These are phyloP conservation scores for Paracanthobrama guichenoti DNA, from an alignment of 2,113 vertebrate species.

Conservation along the genomic window DNA sequence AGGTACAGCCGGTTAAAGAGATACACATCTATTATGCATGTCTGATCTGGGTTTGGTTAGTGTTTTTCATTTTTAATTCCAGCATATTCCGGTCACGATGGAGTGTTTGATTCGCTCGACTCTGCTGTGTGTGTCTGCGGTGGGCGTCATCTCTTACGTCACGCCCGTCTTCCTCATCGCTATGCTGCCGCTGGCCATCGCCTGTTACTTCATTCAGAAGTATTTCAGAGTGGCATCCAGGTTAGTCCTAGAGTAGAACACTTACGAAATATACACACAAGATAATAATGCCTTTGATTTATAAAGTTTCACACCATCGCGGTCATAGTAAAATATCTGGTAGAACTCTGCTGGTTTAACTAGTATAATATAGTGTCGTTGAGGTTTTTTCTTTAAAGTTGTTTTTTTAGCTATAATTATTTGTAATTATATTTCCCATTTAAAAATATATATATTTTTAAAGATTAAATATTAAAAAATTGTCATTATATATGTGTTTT, in stretches of 20 bases:
- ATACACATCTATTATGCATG: no score
- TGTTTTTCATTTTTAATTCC: no score
- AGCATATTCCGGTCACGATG: conserved; percentile 97
- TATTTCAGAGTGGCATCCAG: conserved; percentile 97
- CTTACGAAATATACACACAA: neutral
- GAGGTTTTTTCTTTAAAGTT: neutral
- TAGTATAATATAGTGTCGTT: neutral
- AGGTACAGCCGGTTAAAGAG: conserved; percentile 32
- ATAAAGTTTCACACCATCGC: neutral
- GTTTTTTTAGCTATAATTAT: neutral
- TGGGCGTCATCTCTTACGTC: conserved; percentile 94
- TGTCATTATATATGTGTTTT: no score
- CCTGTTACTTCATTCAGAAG: conserved; percentile 99
- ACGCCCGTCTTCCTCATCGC: conserved; percentile 92
- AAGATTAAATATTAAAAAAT: neutral
- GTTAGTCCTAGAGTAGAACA: conserved; percentile 56
- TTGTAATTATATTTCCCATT: neutral
- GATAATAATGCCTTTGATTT: neutral
- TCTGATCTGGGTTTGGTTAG: no score
- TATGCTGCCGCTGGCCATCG: conserved; percentile 85
- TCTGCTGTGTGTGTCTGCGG: conserved; percentile 90
- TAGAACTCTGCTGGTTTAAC: neutral
- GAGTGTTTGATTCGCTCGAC: conserved; percentile 95
- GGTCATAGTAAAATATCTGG: neutral
- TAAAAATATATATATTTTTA: neutral